Evolutionary conservation across 92 coral and sea anemone species (phyloP).

Genomic region (Porites divaricata): DNA sequence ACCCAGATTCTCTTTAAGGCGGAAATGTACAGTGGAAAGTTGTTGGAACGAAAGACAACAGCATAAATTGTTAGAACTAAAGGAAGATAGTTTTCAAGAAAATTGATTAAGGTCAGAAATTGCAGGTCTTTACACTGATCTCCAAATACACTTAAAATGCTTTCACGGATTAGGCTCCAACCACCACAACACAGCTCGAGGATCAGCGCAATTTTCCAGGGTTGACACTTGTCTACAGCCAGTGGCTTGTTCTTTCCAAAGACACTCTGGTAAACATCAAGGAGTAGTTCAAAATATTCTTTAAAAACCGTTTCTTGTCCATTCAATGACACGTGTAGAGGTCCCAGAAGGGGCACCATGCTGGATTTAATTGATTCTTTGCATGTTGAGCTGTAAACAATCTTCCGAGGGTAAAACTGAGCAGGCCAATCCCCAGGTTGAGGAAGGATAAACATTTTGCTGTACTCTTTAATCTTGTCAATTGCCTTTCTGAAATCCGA

Average conservation of each 20-base stretch:
- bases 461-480: neutral
- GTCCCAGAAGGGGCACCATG: neutral
- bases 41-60: conserved; percentile 39
- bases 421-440: conserved; percentile 6
- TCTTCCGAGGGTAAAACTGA: neutral
- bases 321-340: neutral
- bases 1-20: conserved; percentile 47
- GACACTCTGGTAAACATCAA: neutral
- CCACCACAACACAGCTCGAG: conserved; percentile 19
- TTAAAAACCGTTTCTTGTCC: neutral
- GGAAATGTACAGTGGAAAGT: conserved; percentile 28
- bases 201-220: neutral
- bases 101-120: conserved; percentile 16
- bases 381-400: neutral
- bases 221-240: neutral
- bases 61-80: conserved; percentile 32
- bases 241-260: neutral
- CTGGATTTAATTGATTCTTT: neutral
- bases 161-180: conserved; percentile 25
- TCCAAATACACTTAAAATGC: conserved; percentile 3
- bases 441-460: neutral
- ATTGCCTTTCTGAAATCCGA: neutral
- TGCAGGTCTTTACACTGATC: conserved; percentile 29
- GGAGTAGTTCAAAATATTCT: neutral
- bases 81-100: conserved; percentile 14